A percentile compares a stretch with the other conserved stretches of the same genome.
phyloP scores from a whole-genome alignment of 1,140 invertebrate genomes.

The Camponotus vicinus region DNA sequence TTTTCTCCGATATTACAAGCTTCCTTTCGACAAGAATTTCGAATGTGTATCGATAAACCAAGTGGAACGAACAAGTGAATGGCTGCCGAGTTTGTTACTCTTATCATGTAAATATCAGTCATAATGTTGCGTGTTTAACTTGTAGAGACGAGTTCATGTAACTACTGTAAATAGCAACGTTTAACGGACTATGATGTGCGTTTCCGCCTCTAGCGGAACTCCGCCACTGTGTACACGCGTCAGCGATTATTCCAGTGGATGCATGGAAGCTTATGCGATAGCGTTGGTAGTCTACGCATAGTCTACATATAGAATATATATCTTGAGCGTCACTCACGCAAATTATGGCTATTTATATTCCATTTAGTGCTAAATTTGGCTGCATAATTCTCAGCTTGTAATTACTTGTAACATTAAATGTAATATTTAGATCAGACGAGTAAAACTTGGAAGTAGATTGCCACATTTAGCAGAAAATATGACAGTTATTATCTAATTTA shows the following conservation, averaged over 20 bases:
- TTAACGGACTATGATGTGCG: conserved; percentile 42
- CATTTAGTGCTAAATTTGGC: conserved; percentile 42
- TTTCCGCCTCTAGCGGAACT: conserved; percentile 37
- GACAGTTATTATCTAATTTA: conserved; percentile 33
- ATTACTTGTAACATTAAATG: conserved; percentile 37
- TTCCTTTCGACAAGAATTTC: not conserved
- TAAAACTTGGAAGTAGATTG: conserved; percentile 39
- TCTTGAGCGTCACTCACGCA: conserved; percentile 39
- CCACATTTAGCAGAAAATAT: conserved; percentile 12
- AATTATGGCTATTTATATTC: conserved; percentile 35
- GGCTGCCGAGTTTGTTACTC: conserved; percentile 35
- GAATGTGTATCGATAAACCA: not conserved
- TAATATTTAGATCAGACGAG: conserved; percentile 1
- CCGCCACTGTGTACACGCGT: conserved; percentile 55
- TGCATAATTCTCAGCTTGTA: conserved; percentile 19
- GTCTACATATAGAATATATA: conserved; percentile 60
- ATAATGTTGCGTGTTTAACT: conserved; percentile 54
- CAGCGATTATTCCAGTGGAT: conserved; percentile 45
- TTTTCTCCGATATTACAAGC: not conserved
- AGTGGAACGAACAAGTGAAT: not conserved
- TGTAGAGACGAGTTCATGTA: conserved; percentile 43
- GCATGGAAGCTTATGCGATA: conserved; percentile 22
- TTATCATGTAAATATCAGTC: conserved; percentile 59
- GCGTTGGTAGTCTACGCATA: conserved; percentile 36
- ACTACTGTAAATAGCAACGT: conserved; percentile 60